Conservation (phyloP, 2,113 vertebrate species). For the Menidia beryllina region DNA sequence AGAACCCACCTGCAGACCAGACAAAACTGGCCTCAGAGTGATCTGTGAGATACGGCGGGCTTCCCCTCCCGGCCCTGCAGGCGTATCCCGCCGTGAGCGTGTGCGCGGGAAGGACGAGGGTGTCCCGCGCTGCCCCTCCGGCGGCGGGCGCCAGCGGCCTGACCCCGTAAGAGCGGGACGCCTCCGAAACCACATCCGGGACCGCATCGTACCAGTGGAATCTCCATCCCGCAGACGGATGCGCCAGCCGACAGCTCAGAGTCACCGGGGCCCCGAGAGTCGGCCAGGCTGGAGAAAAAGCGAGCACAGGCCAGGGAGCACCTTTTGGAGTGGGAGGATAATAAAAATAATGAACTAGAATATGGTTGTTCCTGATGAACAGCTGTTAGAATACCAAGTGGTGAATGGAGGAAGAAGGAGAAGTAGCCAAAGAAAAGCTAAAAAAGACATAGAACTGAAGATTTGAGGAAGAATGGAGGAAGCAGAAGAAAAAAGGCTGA, state of each 20-base stretch:
- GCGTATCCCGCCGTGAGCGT: slow-evolving; percentile 51
- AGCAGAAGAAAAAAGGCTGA: no score
- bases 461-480: no score
- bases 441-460: no score
- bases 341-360: no score
- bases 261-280: neutral
- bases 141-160: slow-evolving; percentile 35
- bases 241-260: neutral
- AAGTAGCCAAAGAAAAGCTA: no score
- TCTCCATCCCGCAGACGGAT: neutral
- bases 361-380: no score
- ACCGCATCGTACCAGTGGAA: neutral
- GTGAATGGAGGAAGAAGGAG: no score
- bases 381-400: no score
- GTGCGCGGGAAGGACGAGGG: slow-evolving; percentile 33
- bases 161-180: slow-evolving; percentile 1
- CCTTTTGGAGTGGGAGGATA: neutral
- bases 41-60: slow-evolving; percentile 3
- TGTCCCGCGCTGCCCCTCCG: slow-evolving; percentile 15
- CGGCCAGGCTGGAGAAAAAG: neutral
- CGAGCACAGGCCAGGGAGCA: neutral
- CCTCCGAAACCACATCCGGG: neutral
- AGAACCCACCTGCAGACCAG: slow-evolving; percentile 55
- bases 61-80: slow-evolving; percentile 56
- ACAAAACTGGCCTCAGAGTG: slow-evolving; percentile 26